A percentile compares a stretch with the other conserved stretches of the same genome.
These are phyloP conservation scores for Matsumurasca onukii DNA, from an alignment of 1,140 invertebrate genomes.

Conservation along the genomic window DNA sequence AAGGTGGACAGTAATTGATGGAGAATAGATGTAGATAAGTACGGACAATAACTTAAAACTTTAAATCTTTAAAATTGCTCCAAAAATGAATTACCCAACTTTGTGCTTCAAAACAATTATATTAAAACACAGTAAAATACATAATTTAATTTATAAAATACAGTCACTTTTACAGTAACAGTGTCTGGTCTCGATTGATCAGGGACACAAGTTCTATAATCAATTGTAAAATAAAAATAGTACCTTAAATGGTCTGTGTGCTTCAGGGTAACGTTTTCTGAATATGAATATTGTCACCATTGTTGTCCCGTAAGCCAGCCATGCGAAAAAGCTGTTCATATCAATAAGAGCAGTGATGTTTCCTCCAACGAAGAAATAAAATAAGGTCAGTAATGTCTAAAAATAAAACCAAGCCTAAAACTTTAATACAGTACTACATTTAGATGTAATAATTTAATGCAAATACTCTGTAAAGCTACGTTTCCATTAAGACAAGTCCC, in stretches of 20 bases:
- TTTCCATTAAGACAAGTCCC: no score
- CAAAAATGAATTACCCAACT: no score
- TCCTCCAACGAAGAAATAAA: conserved; percentile 13
- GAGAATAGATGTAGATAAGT: no score
- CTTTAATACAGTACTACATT: no score
- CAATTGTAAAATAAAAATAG: background rate
- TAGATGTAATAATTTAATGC: no score
- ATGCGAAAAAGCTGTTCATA: conserved; percentile 2
- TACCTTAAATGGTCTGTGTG: conserved; percentile 17
- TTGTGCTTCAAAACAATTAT: no score
- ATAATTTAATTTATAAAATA: background rate
- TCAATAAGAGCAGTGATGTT: background rate
- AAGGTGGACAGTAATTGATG: no score
- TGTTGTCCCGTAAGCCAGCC: conserved; percentile 14
- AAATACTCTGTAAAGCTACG: no score
- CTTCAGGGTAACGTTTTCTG: conserved; percentile 7
- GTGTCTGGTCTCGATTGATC: no score
- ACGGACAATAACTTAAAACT: no score
- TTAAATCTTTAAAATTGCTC: no score
- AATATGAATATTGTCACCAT: conserved; percentile 16
- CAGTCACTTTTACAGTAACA: background rate
- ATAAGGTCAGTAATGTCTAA: background rate
- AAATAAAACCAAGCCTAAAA: background rate
- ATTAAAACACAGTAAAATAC: background rate
- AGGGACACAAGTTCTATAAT: no score